Base-by-base conservation (phyloP, 2,888 invertebrate species). In the Oligia fasciuncula region DNA sequence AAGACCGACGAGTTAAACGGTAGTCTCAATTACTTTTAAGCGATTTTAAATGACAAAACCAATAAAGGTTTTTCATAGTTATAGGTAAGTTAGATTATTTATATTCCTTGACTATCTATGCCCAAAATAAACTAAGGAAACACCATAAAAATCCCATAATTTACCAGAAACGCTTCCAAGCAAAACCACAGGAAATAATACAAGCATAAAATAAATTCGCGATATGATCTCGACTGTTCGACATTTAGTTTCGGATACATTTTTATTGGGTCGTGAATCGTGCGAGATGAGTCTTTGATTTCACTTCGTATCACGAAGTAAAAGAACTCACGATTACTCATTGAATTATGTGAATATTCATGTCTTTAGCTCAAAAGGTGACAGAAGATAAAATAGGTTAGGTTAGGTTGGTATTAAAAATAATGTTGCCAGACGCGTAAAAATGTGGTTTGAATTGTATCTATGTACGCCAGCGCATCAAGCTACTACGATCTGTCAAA, bases 241-340 rank as follows among this genome's bases (percentile, higher is more conserved):
- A 85, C 90, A 89, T 90, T 91, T 81, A 80, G 87, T 84, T 86
- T 88, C 68, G 78, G 65, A 79, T 71, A 65, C 63, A 73, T 86
- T 88, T 88, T 89, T 90, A 88, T 88, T 88, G 80, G 73, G 80
- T 82, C 87, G 90, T 89, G 89, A 89, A 87, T 86, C 88, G 90
- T 87, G 89, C 89, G 87, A 91, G 89, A 91, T 89, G 83, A 78
- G 75, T 76, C 81, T 84, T 79, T 83, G 91, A 91, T 91, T 88
- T 88, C 85, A 78, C 80, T 86, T 85, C 35, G 84, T 76, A 89
- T 90, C 89, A 90, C 90, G 90, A 88, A 74, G 63, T 77, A 81
- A 81, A 80, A 81, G 78, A 72, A 77, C 43, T 81, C 85, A 86
- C 77, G 87, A 84, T 79, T 76, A 72, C 80, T 80, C 78, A 77